These are phyloP conservation scores for Osmoderma eremita DNA, from an alignment of 2,888 invertebrate genomes.

Conservation along the genomic window DNA sequence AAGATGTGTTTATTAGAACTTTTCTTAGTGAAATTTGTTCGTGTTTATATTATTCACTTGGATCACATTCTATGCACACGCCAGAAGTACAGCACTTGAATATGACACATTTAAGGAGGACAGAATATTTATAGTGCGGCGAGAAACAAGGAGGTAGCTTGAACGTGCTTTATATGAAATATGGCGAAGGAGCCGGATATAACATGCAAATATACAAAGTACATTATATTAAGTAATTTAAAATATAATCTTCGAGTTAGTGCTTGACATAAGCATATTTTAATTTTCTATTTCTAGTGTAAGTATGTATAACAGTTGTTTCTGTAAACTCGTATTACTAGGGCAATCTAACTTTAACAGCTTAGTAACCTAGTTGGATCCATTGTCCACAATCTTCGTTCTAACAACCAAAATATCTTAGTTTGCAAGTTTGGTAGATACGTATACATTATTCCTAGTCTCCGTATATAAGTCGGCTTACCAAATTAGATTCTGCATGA, in stretches of 20 bases:
- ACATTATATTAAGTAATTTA: no score
- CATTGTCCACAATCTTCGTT: no score
- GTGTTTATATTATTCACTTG: no score
- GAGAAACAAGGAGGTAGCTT: not conserved
- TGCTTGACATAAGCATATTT: no score
- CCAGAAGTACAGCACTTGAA: not conserved
- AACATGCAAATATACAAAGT: not conserved
- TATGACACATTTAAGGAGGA: not conserved
- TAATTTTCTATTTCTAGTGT: no score
- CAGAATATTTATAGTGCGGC: not conserved
- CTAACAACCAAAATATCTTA: not conserved
- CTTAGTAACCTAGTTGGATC: no score
- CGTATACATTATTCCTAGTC: not conserved
- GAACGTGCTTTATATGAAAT: not conserved
- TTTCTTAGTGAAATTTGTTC: no score
- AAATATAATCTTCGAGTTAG: no score
- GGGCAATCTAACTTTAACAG: no score
- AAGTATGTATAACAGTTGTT: no score
- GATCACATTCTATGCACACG: constrained; percentile 5
- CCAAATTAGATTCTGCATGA: constrained; percentile 28
- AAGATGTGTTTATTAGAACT: no score
- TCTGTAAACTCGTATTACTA: no score
- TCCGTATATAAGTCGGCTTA: constrained; percentile 3
- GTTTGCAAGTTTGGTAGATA: not conserved
- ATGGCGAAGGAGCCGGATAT: constrained; percentile 4